Evolutionary conservation across 1,140 invertebrate species (phyloP), one percentile per base, ranked within the genome.

Genomic region (Oppia nitens): DNA sequence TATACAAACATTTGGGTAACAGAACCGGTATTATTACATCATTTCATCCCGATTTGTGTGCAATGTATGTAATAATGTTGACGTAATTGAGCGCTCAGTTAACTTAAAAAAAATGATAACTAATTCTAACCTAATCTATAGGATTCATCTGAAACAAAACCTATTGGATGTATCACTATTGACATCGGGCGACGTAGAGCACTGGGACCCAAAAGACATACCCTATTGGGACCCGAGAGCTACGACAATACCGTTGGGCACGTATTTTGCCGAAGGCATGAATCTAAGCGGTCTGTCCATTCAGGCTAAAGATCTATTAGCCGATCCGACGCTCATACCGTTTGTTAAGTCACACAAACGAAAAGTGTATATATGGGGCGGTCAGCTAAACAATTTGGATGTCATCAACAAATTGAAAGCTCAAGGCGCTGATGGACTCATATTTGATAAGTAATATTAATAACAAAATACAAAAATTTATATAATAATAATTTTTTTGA

Each of bases 21-120:
- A 76, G 92, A 40, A 81, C 83, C 56, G 85, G 96, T 51, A 80
- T 96, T 14, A 86, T 97, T 64, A 93, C 89, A 0, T 89, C 86
- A 65, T 97, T 97, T 71, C 88, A 96, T 74, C 87, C 91, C 0
- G 91, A 96, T 67, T 84, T 91, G 51, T 94, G 90, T 68, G 81
- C 85, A 0, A 87, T 94, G 87, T 79, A 71, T 12, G 3, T 21
- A 11, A 9, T n/a, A n/a, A n/a, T n/a, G n/a, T n/a, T n/a, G n/a
- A n/a, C n/a, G n/a, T n/a, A n/a, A n/a, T n/a, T n/a, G n/a, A n/a
- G n/a, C n/a, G n/a, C n/a, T n/a, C n/a, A n/a, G n/a, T n/a, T n/a
- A n/a, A n/a, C n/a, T 25, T 3, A 9, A 23, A n/a, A 53, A 25
- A 25, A 3, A 9, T 14, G n/a, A n/a, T n/a, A n/a, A n/a, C n/a